These are phyloP conservation scores for Melipona beecheii DNA, from an alignment of 2,888 invertebrate genomes.

Conservation along the genomic window DNA sequence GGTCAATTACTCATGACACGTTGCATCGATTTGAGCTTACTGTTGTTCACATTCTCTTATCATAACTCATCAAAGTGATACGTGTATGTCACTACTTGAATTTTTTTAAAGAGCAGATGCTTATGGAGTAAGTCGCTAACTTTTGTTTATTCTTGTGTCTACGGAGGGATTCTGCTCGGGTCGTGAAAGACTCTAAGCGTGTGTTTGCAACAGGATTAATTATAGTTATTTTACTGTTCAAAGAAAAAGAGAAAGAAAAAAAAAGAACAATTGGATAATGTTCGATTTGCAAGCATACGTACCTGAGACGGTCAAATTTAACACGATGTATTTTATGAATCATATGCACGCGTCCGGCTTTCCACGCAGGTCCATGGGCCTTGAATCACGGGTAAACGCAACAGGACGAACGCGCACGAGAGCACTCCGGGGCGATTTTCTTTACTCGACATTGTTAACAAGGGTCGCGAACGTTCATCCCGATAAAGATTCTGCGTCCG, in stretches of 20 bases:
- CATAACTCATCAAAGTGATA: neutral
- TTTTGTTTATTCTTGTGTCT: neutral
- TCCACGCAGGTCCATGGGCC: conserved; percentile 7
- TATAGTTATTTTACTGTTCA: neutral
- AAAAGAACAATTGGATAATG: neutral
- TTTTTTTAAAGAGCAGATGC: neutral
- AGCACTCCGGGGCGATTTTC: conserved; percentile 38
- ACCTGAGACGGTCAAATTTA: conserved; percentile 60
- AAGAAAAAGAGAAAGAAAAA: neutral
- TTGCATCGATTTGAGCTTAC: neutral
- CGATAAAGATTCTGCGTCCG: conserved; percentile 49
- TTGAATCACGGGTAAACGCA: neutral
- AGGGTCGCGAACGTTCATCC: conserved; percentile 50
- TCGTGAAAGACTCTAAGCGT: neutral
- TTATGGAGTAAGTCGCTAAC: neutral
- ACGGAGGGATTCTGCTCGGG: neutral
- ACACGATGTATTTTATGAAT: conserved; percentile 53
- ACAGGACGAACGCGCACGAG: conserved; percentile 29
- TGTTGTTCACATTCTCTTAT: neutral
- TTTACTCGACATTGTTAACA: conserved; percentile 68
- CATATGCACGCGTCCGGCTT: conserved; percentile 58
- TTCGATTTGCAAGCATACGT: conserved; percentile 22
- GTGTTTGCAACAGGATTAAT: neutral
- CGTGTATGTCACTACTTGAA: neutral
- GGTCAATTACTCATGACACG: neutral